Evolutionary conservation across 2,888 invertebrate species (phyloP).

Genomic region (Eudasyphora cyanicolor): DNA sequence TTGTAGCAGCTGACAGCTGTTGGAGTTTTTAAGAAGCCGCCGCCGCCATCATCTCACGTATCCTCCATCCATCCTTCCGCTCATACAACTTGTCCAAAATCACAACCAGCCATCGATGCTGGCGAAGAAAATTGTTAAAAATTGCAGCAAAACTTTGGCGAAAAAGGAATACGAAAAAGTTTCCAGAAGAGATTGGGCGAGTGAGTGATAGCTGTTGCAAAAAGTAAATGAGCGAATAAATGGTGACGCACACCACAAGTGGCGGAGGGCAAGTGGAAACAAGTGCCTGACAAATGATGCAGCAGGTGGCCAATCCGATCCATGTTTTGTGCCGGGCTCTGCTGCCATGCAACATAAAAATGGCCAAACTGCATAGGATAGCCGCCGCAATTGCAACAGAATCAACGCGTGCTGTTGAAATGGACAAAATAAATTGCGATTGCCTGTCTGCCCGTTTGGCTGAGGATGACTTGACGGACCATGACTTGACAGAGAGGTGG

Average conservation of each 20-base stretch:
- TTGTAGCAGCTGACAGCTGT: conserved; percentile 67
- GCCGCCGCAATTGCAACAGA: not conserved
- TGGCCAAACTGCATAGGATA: not conserved
- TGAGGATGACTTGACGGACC: not conserved
- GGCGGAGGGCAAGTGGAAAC: conserved; percentile 41
- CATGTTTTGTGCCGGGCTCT: conserved; percentile 35
- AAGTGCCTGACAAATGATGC: conserved; percentile 65
- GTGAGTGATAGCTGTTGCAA: conserved; percentile 36
- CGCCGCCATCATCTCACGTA: not conserved
- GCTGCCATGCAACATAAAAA: not conserved
- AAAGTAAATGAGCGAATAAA: conserved; percentile 44
- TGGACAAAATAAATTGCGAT: conserved; percentile 4
- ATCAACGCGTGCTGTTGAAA: conserved; percentile 6
- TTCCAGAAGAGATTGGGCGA: conserved; percentile 32
- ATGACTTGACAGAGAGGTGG: not conserved
- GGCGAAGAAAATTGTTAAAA: conserved; percentile 40
- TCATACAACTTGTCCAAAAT: too few relatives aligned
- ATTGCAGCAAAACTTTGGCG: conserved; percentile 15
- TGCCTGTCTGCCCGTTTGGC: conserved; percentile 11
- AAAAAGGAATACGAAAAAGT: conserved; percentile 36
- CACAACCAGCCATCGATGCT: conserved; percentile 22
- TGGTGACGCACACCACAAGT: conserved; percentile 60
- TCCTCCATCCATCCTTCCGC: too few relatives aligned
- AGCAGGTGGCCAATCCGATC: conserved; percentile 68
- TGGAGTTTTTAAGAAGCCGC: conserved; percentile 48